Evolutionary conservation across 2,113 vertebrate genomes (phyloP), one percentile per base, ranked within the genome.

Genomic region (Hydropotes inermis): DNA sequence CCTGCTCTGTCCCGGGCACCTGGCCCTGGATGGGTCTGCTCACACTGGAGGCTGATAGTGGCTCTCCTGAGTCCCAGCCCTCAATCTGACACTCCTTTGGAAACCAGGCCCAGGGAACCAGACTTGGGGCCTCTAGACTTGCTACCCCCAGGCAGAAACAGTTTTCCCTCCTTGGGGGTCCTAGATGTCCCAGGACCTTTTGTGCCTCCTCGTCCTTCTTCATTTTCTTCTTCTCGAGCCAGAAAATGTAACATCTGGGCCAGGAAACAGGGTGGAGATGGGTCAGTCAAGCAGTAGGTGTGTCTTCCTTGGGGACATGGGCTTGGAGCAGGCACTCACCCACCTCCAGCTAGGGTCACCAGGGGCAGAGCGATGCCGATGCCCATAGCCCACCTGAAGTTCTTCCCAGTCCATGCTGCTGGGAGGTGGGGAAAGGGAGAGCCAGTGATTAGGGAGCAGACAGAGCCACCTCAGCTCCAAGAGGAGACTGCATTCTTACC

Each of bases 311-410:
- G 17, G 86, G 93, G 13, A 11, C 2, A 2, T 36, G 36, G 89
- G n/a, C 33, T 85, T 33, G 78, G 43, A 81, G 81, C 76, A 47
- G 17, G 76, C 94, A 97, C 98, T 97, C 25, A 98, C 94, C 97
- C 67, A n/a, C 87, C 52, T 94, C 81, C 96, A 88, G 94, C 88
- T 17, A 43, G 2, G 25, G 30, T 7, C 30, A 2, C 82, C 82
- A 97, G 30, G 85, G 76, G 3, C 50, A 96, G 61, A 28, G 23
- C 6, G 1, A 52, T 2, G 33, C 82, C 1, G 16, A 96, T 25
- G 36, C 54, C 60, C 12, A 86, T 2, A 11, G 36, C 10, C 97
- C 92, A 96, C 2, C 10, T 1, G 60, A 60, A 16, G 67, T 4
- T 21, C 2, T 5, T 6, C 9, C 1, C 1, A 33, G 5, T 25